Percentiles rank a stretch among this genome's conserved stretches.
These are phyloP conservation scores for Diarsia mendica DNA, from an alignment of 2,888 invertebrate genomes.

Conservation along the genomic window DNA sequence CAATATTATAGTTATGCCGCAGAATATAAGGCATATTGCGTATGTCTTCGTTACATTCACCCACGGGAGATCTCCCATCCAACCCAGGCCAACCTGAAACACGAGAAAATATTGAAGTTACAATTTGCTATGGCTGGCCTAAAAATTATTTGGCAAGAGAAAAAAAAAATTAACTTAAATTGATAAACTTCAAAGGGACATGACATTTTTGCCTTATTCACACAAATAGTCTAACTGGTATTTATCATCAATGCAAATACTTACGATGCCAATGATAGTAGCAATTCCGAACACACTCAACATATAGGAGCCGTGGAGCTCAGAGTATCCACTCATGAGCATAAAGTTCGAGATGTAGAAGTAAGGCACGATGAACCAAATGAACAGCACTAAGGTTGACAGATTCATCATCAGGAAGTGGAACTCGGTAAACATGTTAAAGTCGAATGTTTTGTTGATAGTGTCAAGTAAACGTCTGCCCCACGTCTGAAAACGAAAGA, in stretches of 20 bases:
- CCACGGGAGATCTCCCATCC: slow-evolving; percentile 96
- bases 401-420: slow-evolving; percentile 96
- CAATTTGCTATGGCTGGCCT: not conserved
- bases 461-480: slow-evolving; percentile 92
- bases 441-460: slow-evolving; percentile 94
- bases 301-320: slow-evolving; percentile 93
- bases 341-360: slow-evolving; percentile 97
- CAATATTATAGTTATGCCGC: slow-evolving; percentile 91
- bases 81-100: slow-evolving; percentile 94
- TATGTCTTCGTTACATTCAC: slow-evolving; percentile 96
- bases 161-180: not conserved
- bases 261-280: slow-evolving; percentile 97
- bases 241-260: slow-evolving; percentile 69
- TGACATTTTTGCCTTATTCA: not conserved
- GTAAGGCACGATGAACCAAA: slow-evolving; percentile 98
- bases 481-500: slow-evolving; percentile 91
- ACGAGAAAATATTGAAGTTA: not conserved
- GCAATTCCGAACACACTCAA: slow-evolving; percentile 96
- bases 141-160: not conserved
- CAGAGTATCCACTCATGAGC: slow-evolving; percentile 90
- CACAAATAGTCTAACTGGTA: not conserved
- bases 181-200: not conserved
- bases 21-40: slow-evolving; percentile 93
- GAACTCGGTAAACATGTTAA: slow-evolving; percentile 95
- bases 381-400: slow-evolving; percentile 97